Conservation (phyloP, 2,888 invertebrate species). For the Portevinia maculata region DNA sequence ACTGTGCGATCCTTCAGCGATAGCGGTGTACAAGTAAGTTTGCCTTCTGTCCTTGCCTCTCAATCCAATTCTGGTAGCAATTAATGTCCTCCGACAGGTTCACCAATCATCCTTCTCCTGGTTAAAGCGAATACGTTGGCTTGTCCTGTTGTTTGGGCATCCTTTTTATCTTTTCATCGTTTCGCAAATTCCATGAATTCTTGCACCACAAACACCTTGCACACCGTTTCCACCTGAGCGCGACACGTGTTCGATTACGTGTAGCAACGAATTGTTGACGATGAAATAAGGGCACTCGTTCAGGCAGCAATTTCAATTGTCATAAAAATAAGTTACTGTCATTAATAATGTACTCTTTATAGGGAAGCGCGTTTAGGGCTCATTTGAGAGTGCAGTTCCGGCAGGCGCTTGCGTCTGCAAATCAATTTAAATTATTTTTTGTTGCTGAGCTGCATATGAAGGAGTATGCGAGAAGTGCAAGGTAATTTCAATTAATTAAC, state of each 20-base stretch:
- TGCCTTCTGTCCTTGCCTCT: background rate
- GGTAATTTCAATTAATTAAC: slow-evolving; percentile 70
- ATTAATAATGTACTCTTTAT: slow-evolving; percentile 62
- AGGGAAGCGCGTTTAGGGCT: slow-evolving; percentile 7
- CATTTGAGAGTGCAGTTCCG: slow-evolving; percentile 10
- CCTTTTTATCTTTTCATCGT: background rate
- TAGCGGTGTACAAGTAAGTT: slow-evolving; percentile 14
- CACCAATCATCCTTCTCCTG: slow-evolving; percentile 55
- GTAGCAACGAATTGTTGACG: slow-evolving; percentile 37
- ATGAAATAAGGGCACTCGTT: slow-evolving; percentile 29
- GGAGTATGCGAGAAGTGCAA: too few relatives aligned
- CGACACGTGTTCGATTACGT: slow-evolving; percentile 62
- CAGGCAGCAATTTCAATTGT: slow-evolving; percentile 66
- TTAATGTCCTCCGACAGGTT: slow-evolving; percentile 68
- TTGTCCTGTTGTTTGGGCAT: slow-evolving; percentile 28
- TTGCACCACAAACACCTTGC: slow-evolving; percentile 65
- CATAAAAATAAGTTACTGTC: slow-evolving; percentile 70
- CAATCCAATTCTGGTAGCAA: slow-evolving; percentile 46
- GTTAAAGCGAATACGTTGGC: background rate
- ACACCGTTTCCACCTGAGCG: slow-evolving; percentile 27
- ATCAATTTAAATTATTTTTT: slow-evolving; percentile 52
- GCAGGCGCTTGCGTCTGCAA: slow-evolving; percentile 43
- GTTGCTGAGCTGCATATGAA: background rate
- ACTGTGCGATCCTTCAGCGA: slow-evolving; percentile 45
- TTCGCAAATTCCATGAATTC: slow-evolving; percentile 56